Base-by-base conservation (phyloP, 2,797 vertebrate species). In the Caiman crocodilus region DNA sequence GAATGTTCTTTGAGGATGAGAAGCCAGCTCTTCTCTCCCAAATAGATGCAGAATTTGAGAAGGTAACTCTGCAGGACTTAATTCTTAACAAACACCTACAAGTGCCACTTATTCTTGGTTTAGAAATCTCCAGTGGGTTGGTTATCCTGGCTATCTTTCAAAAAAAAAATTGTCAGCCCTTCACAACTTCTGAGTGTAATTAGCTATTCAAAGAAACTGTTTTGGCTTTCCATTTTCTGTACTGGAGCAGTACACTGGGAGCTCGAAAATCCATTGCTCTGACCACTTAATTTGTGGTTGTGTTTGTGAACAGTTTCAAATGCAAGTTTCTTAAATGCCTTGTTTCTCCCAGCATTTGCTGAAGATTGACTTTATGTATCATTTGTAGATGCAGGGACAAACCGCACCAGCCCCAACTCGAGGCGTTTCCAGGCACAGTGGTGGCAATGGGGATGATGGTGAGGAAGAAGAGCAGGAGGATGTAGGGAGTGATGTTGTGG, bases 1-100 rank as follows among this genome's bases (percentile, higher is more conserved):
- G 99, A 76, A 99, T 99, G 98, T 99, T 99, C 97, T 99, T 99
- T 96, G 99, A 99, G 90, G 99, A 99, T 87, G 99, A 99, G 96
- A 99, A 99, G 74, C 99, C 99, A 25, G 99, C 99, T 20, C 98
- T 99, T 55, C 98, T 99, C 15, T 96, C 99, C 11, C 99, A 99
- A 95, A 99, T 99, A 88, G 99, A 99, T 92, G 98, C 99, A 1
- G 99, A 99, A 96, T 99, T 99, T 97, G 99, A 99, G 89, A 99
- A 99, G 99, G 99, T 99, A 97, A 13, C 50, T 81, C 21, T 56
- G 75, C 61, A 90, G 79, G 64, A 77, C 28, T 21, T 76, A 32
- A 1, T 79, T 32, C 8, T 94, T 64, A 57, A 1, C 84, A 75
- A 16, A 25, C 26, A 65, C 14, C 63, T 65, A 3, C 2, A 57